Percentiles rank a stretch among this genome's conserved stretches.
Evolutionary conservation across 2,888 invertebrate genomes (phyloP).

Genomic region (Trissoscelio sp.): DNA sequence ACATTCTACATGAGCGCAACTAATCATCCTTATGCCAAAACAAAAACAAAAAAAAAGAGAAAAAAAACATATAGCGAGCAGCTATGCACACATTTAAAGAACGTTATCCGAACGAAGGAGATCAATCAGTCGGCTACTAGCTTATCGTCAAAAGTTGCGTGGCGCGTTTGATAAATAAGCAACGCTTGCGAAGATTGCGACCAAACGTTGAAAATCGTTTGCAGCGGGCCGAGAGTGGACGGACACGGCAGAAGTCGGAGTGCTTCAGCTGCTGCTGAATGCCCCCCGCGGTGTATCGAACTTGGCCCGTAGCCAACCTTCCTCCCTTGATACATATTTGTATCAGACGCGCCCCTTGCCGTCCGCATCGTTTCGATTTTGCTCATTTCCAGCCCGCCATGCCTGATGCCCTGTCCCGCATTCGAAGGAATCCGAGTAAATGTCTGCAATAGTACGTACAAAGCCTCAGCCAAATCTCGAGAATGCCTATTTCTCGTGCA

Average conservation of each 20-base stretch:
- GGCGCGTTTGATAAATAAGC: constrained; percentile 48
- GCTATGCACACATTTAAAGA: no score
- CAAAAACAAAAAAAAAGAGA: no score
- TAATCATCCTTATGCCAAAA: constrained; percentile 11
- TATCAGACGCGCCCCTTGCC: constrained; percentile 42
- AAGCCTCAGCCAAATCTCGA: constrained; percentile 58
- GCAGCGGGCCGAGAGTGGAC: constrained; percentile 9
- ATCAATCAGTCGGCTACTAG: constrained; percentile 15
- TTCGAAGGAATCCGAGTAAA: constrained; percentile 57
- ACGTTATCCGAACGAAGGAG: constrained; percentile 2
- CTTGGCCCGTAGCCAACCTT: constrained; percentile 70
- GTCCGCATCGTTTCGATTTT: constrained; percentile 57
- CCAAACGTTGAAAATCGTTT: constrained; percentile 35
- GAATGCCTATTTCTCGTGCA: constrained; percentile 58
- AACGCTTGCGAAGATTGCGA: constrained; percentile 32
- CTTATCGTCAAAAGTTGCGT: constrained; percentile 33
- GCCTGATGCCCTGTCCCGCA: constrained; percentile 22
- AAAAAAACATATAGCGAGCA: background rate
- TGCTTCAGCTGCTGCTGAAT: constrained; percentile 68
- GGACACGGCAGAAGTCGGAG: constrained; percentile 43
- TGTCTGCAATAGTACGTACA: constrained; percentile 50
- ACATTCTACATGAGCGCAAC: background rate
- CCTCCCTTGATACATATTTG: constrained; percentile 73
- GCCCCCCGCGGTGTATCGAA: constrained; percentile 68
- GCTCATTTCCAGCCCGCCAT: constrained; percentile 56